Base-by-base conservation (phyloP, 2,888 invertebrate genomes). In the Euspilapteryx auroguttella region DNA sequence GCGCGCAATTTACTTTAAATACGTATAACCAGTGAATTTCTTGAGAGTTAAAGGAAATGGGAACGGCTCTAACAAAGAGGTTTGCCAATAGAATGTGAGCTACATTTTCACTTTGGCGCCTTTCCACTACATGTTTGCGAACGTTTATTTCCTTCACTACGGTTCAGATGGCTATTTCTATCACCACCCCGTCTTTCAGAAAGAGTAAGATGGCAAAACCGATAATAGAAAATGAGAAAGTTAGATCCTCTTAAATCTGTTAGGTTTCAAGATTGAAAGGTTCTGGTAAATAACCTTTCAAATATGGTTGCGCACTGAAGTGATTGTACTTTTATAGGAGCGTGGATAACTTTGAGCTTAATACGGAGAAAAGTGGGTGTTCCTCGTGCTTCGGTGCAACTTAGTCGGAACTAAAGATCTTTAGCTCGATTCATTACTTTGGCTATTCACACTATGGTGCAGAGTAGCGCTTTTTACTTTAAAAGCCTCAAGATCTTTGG, bases 1-100 rank as follows among this genome's bases (percentile, higher is more conserved):
- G 54, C 47, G 49, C 45, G 50, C 57, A 57, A 58, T 59, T 55
- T 50, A 52, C 51, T 52, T 55, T 47, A 54, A n/a, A 47, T 17
- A 17, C 17, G 15, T 21, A 11, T 23, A 12, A 21, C 26, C 15
- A 15, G 7, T 29, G 23, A 29, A 31, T 28, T 29, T 21, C 23
- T 14, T 12, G 22, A 14, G 31, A 24, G 23, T 29, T 31, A 12
- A 8, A 29, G 40, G 46, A 48, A 44, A 45, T 38, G 44, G 37
- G 40, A 47, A 48, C 44, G 41, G 41, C 39, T 40, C 32, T 33
- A 44, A 50, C 54, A 54, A 54, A 24, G 28, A 52, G 52, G 47
- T 50, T 57, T 54, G 55, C 51, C 47, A 51, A 44, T 45, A 44
- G 45, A 41, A 44, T 37, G 36, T 22, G 27, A 24, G 29, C 37